A percentile compares a stretch with the other conserved stretches of the same genome.
phyloP scores from a whole-genome alignment of 2,888 invertebrate species.

The Synergus itoensis region DNA sequence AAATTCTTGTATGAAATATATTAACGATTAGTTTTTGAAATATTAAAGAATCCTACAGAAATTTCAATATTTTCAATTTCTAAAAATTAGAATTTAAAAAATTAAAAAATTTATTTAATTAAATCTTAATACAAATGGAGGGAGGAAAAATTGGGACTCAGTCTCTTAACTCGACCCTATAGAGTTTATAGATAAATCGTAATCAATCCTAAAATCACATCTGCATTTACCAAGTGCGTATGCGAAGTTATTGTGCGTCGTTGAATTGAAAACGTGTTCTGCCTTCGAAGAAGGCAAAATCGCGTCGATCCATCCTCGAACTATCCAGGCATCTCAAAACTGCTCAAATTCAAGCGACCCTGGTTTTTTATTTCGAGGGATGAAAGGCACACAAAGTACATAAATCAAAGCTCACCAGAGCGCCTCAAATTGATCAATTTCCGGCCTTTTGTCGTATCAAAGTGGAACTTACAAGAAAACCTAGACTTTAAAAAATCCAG shows the following conservation, averaged over 20 bases:
- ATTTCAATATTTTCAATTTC: background rate
- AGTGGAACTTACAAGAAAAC: slow-evolving; percentile 45
- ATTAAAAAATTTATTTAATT: background rate
- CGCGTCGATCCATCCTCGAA: slow-evolving; percentile 66
- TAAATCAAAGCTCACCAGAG: slow-evolving; percentile 34
- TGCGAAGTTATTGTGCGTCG: slow-evolving; percentile 77
- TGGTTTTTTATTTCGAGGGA: slow-evolving; percentile 51
- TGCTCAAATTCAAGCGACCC: slow-evolving; percentile 47
- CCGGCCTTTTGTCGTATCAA: slow-evolving; percentile 47
- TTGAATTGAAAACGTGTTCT: slow-evolving; percentile 67
- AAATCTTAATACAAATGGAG: background rate
- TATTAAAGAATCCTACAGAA: too few relatives aligned
- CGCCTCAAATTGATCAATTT: slow-evolving; percentile 28
- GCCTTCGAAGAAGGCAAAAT: slow-evolving; percentile 41
- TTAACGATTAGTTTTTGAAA: too few relatives aligned
- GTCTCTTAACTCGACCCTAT: background rate
- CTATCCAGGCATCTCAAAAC: slow-evolving; percentile 51
- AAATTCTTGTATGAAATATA: background rate
- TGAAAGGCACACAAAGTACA: slow-evolving; percentile 70
- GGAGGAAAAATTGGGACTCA: slow-evolving; percentile 28
- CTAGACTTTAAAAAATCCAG: background rate
- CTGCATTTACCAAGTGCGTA: slow-evolving; percentile 74
- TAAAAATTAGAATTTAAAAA: background rate
- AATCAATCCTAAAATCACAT: slow-evolving; percentile 72
- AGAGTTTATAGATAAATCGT: slow-evolving; percentile 58